Evolutionary conservation across 2,888 invertebrate genomes (phyloP).

Genomic region (Lasioglossum pauxillum): DNA sequence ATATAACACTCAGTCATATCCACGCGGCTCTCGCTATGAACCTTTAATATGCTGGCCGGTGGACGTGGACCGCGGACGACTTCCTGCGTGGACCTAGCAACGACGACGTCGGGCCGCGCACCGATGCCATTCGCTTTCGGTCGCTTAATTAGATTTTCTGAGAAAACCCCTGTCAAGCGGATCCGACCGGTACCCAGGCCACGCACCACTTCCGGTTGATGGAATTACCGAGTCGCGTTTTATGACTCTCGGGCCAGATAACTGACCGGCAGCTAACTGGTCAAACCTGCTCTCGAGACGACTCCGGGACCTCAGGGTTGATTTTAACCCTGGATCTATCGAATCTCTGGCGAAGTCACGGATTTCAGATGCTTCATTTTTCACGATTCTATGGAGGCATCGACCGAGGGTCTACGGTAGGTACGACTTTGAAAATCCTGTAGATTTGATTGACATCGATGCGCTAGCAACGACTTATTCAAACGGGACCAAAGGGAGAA

Average conservation of each 20-base stretch:
- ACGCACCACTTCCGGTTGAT: conserved; percentile 50
- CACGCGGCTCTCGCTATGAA: conserved; percentile 56
- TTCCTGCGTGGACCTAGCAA: conserved; percentile 40
- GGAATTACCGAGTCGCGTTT: background rate
- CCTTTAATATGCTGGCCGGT: conserved; percentile 63
- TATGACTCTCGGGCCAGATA: background rate
- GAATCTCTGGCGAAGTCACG: too few relatives aligned
- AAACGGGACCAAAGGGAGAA: too few relatives aligned
- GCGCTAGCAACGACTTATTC: too few relatives aligned
- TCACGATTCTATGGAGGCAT: too few relatives aligned
- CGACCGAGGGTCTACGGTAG: too few relatives aligned
- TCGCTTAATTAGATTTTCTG: conserved; percentile 72
- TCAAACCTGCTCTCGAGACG: background rate
- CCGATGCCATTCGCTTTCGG: conserved; percentile 27
- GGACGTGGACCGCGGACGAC: conserved; percentile 28
- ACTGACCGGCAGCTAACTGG: background rate
- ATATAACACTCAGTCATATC: conserved; percentile 77
- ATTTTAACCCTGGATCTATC: too few relatives aligned
- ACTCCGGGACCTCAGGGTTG: background rate
- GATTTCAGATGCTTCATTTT: too few relatives aligned
- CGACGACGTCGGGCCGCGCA: conserved; percentile 5
- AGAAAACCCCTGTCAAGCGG: conserved; percentile 52
- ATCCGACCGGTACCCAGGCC: conserved; percentile 21
- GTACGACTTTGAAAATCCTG: too few relatives aligned
- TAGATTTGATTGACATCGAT: too few relatives aligned